Conservation (phyloP, 1,140 invertebrate species). For the Eupeodes corollae region DNA sequence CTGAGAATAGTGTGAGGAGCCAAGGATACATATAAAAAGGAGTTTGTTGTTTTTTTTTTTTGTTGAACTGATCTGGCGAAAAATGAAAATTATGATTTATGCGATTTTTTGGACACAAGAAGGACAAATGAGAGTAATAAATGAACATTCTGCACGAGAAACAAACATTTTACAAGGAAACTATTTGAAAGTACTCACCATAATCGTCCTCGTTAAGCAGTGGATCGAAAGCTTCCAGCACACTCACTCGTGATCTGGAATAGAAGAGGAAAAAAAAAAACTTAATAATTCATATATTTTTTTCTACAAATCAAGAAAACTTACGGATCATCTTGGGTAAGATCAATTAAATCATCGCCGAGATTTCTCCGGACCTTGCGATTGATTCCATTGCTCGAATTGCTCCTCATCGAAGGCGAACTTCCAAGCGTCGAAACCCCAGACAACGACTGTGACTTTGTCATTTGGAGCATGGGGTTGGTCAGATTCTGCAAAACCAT, state of each 20-base stretch:
- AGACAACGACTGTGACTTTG: too few relatives aligned
- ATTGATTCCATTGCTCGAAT: not conserved
- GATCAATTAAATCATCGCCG: slow-evolving; percentile 41
- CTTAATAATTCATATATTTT: slow-evolving; percentile 4
- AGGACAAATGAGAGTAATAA: not conserved
- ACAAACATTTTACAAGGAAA: not conserved
- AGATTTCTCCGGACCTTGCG: slow-evolving; percentile 3
- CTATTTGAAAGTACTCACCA: slow-evolving; percentile 16
- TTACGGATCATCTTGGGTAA: slow-evolving; percentile 36
- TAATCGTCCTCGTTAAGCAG: slow-evolving; percentile 48
- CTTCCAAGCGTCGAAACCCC: too few relatives aligned
- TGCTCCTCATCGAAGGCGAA: not conserved
- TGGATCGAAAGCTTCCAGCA: slow-evolving; percentile 74
- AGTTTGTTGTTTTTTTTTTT: too few relatives aligned
- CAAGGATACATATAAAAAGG: too few relatives aligned
- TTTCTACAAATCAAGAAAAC: slow-evolving; percentile 6
- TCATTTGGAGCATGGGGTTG: too few relatives aligned
- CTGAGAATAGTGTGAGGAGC: too few relatives aligned
- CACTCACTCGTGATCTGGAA: slow-evolving; percentile 51
- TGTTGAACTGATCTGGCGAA: too few relatives aligned
- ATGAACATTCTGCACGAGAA: not conserved
- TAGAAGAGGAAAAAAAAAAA: slow-evolving; percentile 9
- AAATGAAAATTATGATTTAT: too few relatives aligned
- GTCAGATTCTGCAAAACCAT: too few relatives aligned
- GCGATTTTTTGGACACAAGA: too few relatives aligned